phyloP scores from a whole-genome alignment of 92 coral and sea anemone genomes.

The Umimayanthus chanpuru region DNA sequence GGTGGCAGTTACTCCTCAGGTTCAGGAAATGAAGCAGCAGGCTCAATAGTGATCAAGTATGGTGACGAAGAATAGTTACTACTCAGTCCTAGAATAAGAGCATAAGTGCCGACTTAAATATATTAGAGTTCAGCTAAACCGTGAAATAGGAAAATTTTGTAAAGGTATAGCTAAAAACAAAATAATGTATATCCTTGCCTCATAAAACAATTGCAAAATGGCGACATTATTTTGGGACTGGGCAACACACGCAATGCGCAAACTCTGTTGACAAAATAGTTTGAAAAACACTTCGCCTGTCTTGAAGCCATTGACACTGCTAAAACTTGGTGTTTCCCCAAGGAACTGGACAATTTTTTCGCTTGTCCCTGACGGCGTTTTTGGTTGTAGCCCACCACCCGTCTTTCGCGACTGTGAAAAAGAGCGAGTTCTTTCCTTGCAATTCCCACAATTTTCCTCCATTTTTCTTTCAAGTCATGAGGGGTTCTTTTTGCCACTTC shows the following conservation, averaged over 20 bases:
- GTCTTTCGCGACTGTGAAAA: too few species aligned
- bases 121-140: background rate
- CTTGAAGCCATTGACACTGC: conserved; percentile 36
- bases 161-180: conserved; percentile 5
- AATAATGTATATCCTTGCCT: conserved; percentile 4
- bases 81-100: conserved; percentile 1
- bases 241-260: background rate
- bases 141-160: background rate
- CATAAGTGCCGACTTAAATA: background rate
- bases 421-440: background rate
- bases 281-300: conserved; percentile 19
- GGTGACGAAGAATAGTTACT: background rate
- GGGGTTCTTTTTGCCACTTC: background rate
- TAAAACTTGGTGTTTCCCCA: conserved; percentile 40
- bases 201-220: background rate
- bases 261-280: background rate
- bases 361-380: conserved; percentile 28
- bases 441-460: conserved; percentile 7
- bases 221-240: conserved; percentile 5
- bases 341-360: conserved; percentile 36
- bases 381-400: background rate
- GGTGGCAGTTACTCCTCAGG: background rate
- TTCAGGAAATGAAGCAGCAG: conserved; percentile 6
- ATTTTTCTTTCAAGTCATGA: background rate
- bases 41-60: background rate